phyloP scores from a whole-genome alignment of 2,888 invertebrate species.

The Trimorus sp. region DNA sequence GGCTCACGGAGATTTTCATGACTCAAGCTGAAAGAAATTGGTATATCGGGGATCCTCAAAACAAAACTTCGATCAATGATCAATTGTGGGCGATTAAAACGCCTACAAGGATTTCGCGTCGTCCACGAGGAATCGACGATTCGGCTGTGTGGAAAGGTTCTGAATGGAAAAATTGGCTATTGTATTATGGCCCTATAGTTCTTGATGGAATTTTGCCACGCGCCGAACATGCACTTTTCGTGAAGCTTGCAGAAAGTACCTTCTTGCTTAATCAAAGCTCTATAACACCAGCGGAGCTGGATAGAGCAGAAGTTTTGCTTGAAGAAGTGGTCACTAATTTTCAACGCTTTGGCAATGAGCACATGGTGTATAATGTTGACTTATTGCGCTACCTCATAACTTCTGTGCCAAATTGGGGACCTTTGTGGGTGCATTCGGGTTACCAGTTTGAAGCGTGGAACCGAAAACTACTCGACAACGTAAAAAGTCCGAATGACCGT shows the following conservation, averaged over 20 bases:
- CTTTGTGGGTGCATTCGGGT: slow-evolving; percentile 37
- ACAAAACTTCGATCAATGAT: slow-evolving; percentile 12
- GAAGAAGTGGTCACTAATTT: background rate
- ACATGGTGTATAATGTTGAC: slow-evolving; percentile 42
- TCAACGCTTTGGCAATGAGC: slow-evolving; percentile 2
- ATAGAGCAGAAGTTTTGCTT: background rate
- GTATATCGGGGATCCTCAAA: slow-evolving; percentile 13
- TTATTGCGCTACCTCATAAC: slow-evolving; percentile 21
- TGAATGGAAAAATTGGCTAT: slow-evolving; percentile 13
- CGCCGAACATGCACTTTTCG: background rate
- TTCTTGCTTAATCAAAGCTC: slow-evolving; percentile 21
- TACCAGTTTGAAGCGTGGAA: slow-evolving; percentile 42
- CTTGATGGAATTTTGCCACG: slow-evolving; percentile 7
- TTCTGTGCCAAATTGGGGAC: slow-evolving; percentile 40
- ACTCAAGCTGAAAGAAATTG: slow-evolving; percentile 1
- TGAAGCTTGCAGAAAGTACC: background rate
- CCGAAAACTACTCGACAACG: slow-evolving; percentile 25
- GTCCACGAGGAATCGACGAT: slow-evolving; percentile 17
- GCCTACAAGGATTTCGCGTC: slow-evolving; percentile 9
- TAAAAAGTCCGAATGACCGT: slow-evolving; percentile 32
- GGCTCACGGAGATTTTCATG: slow-evolving; percentile 5
- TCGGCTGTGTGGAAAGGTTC: slow-evolving; percentile 12
- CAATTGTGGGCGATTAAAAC: slow-evolving; percentile 13
- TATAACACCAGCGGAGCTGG: background rate
- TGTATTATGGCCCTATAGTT: slow-evolving; percentile 8